Percentiles rank a stretch among this genome's conserved stretches.
phyloP scores from a whole-genome alignment of 2,888 invertebrate genomes.

The Syrista parreyssii region DNA sequence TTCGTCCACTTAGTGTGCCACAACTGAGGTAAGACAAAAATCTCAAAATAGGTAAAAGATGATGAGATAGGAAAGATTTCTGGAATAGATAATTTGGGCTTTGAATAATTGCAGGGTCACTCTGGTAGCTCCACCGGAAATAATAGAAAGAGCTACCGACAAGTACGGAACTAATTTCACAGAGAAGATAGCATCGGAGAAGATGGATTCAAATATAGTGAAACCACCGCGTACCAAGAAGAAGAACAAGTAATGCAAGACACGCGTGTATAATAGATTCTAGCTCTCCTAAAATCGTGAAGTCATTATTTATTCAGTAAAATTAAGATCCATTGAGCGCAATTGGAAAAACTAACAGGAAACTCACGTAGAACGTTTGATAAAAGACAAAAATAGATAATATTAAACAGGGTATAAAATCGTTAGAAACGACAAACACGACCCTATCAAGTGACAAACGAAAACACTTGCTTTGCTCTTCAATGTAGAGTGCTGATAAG shows the following conservation, averaged over 20 bases:
- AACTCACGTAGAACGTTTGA: neutral
- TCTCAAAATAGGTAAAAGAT: neutral
- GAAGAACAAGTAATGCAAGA: slow-evolving; percentile 63
- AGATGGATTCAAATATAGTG: slow-evolving; percentile 52
- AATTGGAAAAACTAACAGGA: neutral
- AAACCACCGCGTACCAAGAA: slow-evolving; percentile 67
- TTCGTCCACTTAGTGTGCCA: slow-evolving; percentile 71
- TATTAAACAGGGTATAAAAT: neutral
- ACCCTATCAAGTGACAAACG: neutral
- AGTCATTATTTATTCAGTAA: neutral
- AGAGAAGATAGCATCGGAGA: slow-evolving; percentile 40
- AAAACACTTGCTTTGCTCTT: neutral
- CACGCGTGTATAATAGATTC: neutral
- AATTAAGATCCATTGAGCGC: neutral
- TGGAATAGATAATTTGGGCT: neutral
- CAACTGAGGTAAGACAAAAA: slow-evolving; percentile 61
- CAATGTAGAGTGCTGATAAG: neutral
- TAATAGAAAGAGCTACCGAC: slow-evolving; percentile 46
- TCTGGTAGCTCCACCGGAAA: slow-evolving; percentile 52
- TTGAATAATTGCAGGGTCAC: slow-evolving; percentile 51
- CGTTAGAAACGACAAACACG: neutral
- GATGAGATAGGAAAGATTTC: neutral
- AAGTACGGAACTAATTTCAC: slow-evolving; percentile 46
- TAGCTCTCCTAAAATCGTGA: neutral
- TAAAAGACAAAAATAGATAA: neutral